Percentiles rank a stretch among this genome's conserved stretches.
Conservation (phyloP, 2,797 vertebrate species). For the Emys orbicularis region DNA sequence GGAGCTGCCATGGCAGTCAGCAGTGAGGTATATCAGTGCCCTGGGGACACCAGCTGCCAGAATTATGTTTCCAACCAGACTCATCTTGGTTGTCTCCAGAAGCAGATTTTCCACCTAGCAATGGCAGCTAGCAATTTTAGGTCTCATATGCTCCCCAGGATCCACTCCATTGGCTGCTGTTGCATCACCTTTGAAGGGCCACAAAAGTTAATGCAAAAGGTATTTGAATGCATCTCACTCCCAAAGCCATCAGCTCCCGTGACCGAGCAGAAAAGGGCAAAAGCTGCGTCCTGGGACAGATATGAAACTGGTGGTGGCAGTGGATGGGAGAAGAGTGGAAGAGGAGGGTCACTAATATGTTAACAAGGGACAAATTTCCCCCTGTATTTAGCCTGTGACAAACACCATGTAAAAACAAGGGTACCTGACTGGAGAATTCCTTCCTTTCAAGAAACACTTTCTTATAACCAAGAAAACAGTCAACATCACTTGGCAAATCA, state of each 20-base stretch:
- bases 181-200: not conserved
- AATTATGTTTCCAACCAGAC: not conserved
- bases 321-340: not conserved
- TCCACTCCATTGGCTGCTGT: not conserved
- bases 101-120: not conserved
- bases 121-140: not conserved
- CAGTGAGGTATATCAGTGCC: not conserved
- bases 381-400: not conserved
- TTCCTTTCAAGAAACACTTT: not conserved
- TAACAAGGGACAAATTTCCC: not conserved
- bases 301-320: not conserved
- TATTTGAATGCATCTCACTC: not conserved
- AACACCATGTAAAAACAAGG: not conserved
- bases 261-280: not conserved
- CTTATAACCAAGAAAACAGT: not conserved
- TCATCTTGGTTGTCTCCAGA: not conserved
- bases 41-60: not conserved
- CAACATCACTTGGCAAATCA: not conserved
- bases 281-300: not conserved
- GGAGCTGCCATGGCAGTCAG: not conserved
- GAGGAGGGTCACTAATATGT: not conserved
- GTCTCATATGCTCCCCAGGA: fast-evolving
- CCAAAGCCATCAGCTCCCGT: not conserved
- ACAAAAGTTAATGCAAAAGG: not conserved
- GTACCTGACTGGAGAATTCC: not conserved